Evolutionary conservation across 2,888 invertebrate species (phyloP), one percentile per base, ranked within the genome.

Genomic region (Amblyteles armatorius): DNA sequence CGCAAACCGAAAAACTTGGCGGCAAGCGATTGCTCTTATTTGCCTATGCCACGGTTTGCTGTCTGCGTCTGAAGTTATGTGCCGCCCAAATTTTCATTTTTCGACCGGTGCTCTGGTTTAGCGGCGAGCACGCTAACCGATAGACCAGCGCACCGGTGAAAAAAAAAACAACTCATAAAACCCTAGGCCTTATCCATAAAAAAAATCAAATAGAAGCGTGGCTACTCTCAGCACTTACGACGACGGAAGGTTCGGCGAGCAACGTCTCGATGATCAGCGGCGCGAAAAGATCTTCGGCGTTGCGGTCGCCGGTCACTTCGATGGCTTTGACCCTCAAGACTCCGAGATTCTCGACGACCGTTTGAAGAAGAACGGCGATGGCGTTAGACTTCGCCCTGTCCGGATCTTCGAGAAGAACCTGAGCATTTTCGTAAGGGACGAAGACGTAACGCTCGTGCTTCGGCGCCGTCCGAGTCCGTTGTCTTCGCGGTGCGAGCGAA

Each of bases 391-490:
- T 95, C 0, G 96, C 94, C 88, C 95, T 96, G 65, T 96, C 95
- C 2, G 95, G 94, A 91, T 96, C 96, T 90, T 96, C 96, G 2
- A 94, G 94, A 1, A 94, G 89, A 0, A 92, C 87, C 72, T 95
- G 94, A 16, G 91, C 91, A 92, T 96, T 96, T 88, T 95, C 95
- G 92, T 97, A 97, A 1, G 98, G 97, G 80, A 97, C 94, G 93
- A 98, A 99, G 69, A 95, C 94, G 94, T 97, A 98, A 88, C 96
- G 96, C 94, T 99, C 99, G 26, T 98, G 94, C 90, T 97, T 97
- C 48, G 99, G 98, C 29, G 96, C 92, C 4, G 96, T 94, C 94
- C 98, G 98, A 19, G 95, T 94, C 65, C 90, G 88, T 88, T 97
- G 96, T 87, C 98, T 96, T 80, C 97, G 96, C 72, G 98, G 98